Evolutionary conservation across 1,140 invertebrate genomes (phyloP), one percentile per base, ranked within the genome.

Genomic region (Vanessa atalanta): DNA sequence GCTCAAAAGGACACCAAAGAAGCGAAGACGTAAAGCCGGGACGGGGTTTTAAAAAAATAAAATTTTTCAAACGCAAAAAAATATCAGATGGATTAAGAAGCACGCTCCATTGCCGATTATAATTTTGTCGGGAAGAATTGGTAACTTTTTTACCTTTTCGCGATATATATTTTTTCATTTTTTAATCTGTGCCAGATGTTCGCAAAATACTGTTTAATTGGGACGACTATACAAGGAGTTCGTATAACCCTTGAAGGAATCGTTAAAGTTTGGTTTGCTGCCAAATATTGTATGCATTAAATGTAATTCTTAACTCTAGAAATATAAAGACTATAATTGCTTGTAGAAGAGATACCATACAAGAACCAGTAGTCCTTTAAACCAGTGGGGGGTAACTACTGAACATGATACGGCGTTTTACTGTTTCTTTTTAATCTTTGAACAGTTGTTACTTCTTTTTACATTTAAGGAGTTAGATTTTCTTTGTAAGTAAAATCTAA

Each of bases 61-160:
- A 73, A 63, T 77, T 69, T 79, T 80, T 63, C 66, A 47, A 74
- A 74, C 66, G 72, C 50, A 31, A 69, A 69, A 74, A 73, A 74
- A 74, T 71, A 74, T 74, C 50, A 68, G 80, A 84, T 85, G 87
- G 84, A 87, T 88, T 90, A 90, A 83, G 79, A 63, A 76, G 80
- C 83, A 87, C 85, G 86, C 86, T 90, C 82, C 88, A 88, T 88
- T 88, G 87, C 84, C 85, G 83, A 88, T 90, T 79, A 88, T 87
- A 87, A 87, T 85, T 86, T 85, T 81, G 81, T 78, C 76, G 77
- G 81, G 80, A 79, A 75, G 73, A 77, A 70, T 75, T 77, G 70
- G 69, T 83, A 77, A 83, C 74, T 84, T 82, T 83, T 83, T 80
- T 79, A 78, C 75, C 71, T 76, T 79, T 81, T 85, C 82, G 78